Base-by-base conservation (phyloP, 2,888 invertebrate species). In the Lithosia quadra region DNA sequence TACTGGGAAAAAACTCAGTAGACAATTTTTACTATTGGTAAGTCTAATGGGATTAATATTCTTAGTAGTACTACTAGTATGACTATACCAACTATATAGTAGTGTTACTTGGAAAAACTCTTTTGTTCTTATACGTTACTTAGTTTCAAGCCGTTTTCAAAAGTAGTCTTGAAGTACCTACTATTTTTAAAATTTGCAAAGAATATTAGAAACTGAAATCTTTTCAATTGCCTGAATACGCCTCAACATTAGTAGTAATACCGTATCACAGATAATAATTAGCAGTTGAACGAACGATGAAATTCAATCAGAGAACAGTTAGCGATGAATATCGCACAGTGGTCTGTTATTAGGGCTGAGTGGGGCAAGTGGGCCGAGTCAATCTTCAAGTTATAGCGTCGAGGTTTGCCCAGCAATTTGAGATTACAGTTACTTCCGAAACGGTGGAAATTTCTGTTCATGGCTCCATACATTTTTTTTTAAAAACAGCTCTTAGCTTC, bases 271-370 rank as follows among this genome's bases (percentile, higher is more conserved):
- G 78, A 86, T 90, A 91, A 91, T 91, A 91, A 91, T 91, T 91
- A 91, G 81, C 81, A 71, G 72, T 82, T 80, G 83, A 86, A 84
- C 78, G 77, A 82, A 82, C 80, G 79, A 84, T 84, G 87, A 87
- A 87, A 85, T 88, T 89, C 88, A 86, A 89, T 90, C 91, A 87
- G 84, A 89, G 88, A 91, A 92, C 91, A 91, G 92, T 92, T 91
- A 92, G 87, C 87, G 88, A 91, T 91, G 86, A 87, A 87, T 90
- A 91, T 91, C 90, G 88, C 89, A 89, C 90, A 69, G 81, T 69
- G 74, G 81, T 85, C 87, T 88, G 84, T 89, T 90, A 92, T 92
- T 91, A 92, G 89, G 89, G 87, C 88, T 82, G 77, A 86, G 87
- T 87, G n/a, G n/a, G n/a, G n/a, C n/a, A n/a, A n/a, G n/a, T n/a